Conservation (phyloP, 2,113 vertebrate genomes). For the Himantopus leucocephalus region DNA sequence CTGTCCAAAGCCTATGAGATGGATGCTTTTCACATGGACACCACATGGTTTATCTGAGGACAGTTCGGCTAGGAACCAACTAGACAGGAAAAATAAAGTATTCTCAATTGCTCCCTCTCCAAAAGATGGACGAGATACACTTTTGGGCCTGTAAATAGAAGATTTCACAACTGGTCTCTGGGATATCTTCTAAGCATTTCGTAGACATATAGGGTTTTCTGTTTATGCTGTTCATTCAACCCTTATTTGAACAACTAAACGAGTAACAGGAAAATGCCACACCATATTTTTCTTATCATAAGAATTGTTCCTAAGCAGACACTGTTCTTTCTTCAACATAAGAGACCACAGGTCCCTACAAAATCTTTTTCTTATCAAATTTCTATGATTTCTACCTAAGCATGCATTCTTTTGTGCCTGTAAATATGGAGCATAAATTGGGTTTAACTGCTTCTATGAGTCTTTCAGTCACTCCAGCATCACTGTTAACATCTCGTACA, state of each 20-base stretch:
- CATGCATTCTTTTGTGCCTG: not conserved
- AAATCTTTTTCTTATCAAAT: not conserved
- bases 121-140: not conserved
- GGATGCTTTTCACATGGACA: conserved; percentile 42
- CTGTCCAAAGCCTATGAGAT: not conserved
- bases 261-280: not conserved
- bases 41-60: conserved; percentile 40
- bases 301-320: not conserved
- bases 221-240: not conserved
- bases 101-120: not conserved
- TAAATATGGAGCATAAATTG: not conserved
- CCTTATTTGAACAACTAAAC: not conserved
- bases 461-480: not conserved
- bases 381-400: not conserved
- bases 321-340: not conserved
- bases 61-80: not conserved
- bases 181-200: not conserved
- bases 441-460: not conserved
- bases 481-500: not conserved
- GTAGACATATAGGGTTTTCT: not conserved
- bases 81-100: not conserved
- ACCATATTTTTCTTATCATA: not conserved
- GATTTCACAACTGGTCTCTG: not conserved
- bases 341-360: not conserved
- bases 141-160: not conserved